A percentile compares a stretch with the other conserved stretches of the same genome.
Evolutionary conservation across 2,113 vertebrate species (phyloP).

Genomic region (Dipodomys ordii): DNA sequence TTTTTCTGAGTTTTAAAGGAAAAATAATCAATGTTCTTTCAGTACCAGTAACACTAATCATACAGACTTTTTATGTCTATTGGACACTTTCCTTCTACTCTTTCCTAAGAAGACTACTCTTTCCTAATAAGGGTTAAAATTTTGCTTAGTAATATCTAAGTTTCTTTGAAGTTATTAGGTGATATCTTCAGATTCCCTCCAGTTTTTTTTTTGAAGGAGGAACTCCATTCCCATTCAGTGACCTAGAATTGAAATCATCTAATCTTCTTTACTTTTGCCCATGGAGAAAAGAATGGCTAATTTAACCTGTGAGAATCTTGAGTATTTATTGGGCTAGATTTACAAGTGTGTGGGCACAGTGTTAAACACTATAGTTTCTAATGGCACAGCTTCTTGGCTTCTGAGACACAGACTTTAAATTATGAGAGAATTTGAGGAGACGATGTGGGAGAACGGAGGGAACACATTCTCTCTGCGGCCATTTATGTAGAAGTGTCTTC

Average conservation of each 20-base stretch:
- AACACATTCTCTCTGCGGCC: background rate
- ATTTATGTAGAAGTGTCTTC: background rate
- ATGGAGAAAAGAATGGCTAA: background rate
- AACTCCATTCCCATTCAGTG: background rate
- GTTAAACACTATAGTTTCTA: background rate
- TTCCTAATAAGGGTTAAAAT: background rate
- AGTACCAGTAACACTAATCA: background rate
- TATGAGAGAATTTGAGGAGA: background rate
- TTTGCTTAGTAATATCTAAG: background rate
- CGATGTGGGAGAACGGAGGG: background rate
- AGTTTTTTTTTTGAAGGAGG: background rate
- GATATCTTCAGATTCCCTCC: background rate
- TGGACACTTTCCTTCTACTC: background rate
- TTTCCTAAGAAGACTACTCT: background rate
- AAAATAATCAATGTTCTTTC: background rate
- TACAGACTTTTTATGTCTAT: background rate
- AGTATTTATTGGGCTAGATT: background rate
- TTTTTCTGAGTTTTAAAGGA: conserved; percentile 14
- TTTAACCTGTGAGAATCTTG: background rate
- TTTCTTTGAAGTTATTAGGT: conserved; percentile 20
- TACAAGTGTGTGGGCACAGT: background rate
- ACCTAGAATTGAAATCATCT: background rate
- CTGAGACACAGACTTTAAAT: background rate
- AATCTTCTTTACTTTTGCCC: background rate
- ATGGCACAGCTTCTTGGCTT: background rate